Evolutionary conservation across 1,140 invertebrate species (phyloP), one percentile per base, ranked within the genome.

Genomic region (Hydropsyche tenuis): DNA sequence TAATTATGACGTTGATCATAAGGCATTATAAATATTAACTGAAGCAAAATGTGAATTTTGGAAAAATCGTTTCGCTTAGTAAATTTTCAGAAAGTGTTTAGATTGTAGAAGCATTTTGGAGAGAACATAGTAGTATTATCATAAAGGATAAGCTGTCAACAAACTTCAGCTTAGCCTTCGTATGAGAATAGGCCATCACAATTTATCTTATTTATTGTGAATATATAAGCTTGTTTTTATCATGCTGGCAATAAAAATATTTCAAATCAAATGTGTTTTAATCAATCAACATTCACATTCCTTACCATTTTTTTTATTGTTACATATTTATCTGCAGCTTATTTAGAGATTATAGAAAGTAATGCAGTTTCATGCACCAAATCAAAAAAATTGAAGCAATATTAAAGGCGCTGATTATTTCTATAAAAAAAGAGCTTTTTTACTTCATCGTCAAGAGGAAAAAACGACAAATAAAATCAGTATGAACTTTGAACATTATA

Each of bases 231-330:
- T 75, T 75, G 73, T 75, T 75, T 75, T 75, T 69, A 69, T 75
- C 69, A 75, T 75, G 73, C 73, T 75, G 73, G 73, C 73, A 75
- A 75, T 75, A 75, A 75, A 75, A 53, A 71, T 64, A 75, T 75
- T 75, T 71, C 62, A 71, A 75, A 70, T 70, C 56, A 22, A 60
- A 16, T 48, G 45, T 48, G 3, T 48, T 48, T 48, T 16, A 37
- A 4, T 37, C 30, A 37, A 4, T 9, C 30, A n/a, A n/a, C n/a
- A n/a, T n/a, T n/a, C n/a, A n/a, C n/a, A n/a, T n/a, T n/a, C n/a
- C n/a, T n/a, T n/a, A n/a, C n/a, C n/a, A n/a, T n/a, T n/a, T n/a
- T n/a, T n/a, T n/a, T n/a, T n/a, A n/a, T n/a, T n/a, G n/a, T n/a
- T n/a, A n/a, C n/a, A n/a, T n/a, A n/a, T n/a, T n/a, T n/a, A n/a